Base-by-base conservation (phyloP, 2,113 vertebrate species). In the Lamprotornis superbus region DNA sequence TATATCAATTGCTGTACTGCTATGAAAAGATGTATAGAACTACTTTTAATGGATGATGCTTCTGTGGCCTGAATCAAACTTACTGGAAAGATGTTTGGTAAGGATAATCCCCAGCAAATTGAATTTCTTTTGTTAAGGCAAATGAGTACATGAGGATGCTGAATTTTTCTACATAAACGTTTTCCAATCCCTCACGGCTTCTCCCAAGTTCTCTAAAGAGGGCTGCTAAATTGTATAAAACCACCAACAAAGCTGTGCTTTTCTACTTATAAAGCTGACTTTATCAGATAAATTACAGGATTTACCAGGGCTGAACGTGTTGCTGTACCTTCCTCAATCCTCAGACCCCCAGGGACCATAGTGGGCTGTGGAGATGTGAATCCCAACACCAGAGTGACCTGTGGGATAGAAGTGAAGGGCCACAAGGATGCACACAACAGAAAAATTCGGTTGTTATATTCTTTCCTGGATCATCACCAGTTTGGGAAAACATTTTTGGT, bases 341-440 rank as follows among this genome's bases (percentile, higher is more conserved):
- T 67, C 55, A 47, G 69, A 44, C n/a, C 59, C 64, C 46, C 37
- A 30, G 31, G 74, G 68, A 52, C 27, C 0, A 0, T 1, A 22
- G 31, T 0, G 0, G 16, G 8, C 47, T 68, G 49, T 0, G 0
- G 92, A 91, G 59, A 27, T 0, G 1, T 24, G 25, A 64, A 27
- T 21, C 39, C 47, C 60, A 44, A 4, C 33, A 23, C 42, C 60
- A 53, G 55, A 23, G 40, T 37, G 63, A 83, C 44, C 44, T 2
- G 0, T 63, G 68, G 55, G 35, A 30, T 2, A 10, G 63, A 31
- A 52, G 30, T 11, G 61, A 86, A 33, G 35, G 37, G 25, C 6
- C n/a, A 39, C 53, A 16, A 52, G 31, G 77, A 24, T 35, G 16
- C 37, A 24, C 25, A n/a, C 3, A 1, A 9, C 4, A 4, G 42